Evolutionary conservation across 2,113 vertebrate genomes (phyloP).

Genomic region (Charina bottae): DNA sequence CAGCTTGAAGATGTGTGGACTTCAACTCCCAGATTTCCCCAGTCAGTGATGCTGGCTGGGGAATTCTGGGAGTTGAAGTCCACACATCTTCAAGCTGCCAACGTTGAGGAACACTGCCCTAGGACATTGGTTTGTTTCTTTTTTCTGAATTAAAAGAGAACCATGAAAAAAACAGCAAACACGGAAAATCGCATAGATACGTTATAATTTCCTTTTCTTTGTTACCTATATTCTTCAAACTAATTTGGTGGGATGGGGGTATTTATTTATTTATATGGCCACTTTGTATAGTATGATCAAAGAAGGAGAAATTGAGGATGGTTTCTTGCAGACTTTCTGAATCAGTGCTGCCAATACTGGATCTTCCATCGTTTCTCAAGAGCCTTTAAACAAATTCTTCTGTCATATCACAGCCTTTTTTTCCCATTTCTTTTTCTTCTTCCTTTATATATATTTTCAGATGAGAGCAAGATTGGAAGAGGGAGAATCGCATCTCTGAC

Average conservation of each 20-base stretch:
- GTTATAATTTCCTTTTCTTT: background rate
- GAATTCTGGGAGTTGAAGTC: no score
- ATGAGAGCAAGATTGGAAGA: conserved; percentile 48
- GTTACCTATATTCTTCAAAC: background rate
- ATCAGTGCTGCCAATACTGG: conserved; percentile 59
- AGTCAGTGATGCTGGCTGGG: no score
- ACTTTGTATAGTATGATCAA: background rate
- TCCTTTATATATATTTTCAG: conserved; percentile 56
- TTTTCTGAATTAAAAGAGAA: background rate
- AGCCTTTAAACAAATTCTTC: conserved; percentile 68
- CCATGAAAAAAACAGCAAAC: no score
- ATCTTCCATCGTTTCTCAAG: conserved; percentile 55
- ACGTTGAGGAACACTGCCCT: no score
- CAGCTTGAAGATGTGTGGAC: no score
- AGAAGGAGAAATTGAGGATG: background rate
- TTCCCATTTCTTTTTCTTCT: conserved; percentile 39
- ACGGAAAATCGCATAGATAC: background rate
- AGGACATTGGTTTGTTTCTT: background rate
- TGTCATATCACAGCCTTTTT: conserved; percentile 9
- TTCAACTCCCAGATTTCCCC: no score
- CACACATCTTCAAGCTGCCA: no score
- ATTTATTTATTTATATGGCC: background rate
- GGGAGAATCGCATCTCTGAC: conserved; percentile 79
- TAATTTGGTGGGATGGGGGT: background rate
- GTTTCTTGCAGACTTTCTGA: conserved; percentile 51